Percentiles rank a stretch among this genome's conserved stretches.
Conservation (phyloP, 2,888 invertebrate species). For the Andrena flavipes region DNA sequence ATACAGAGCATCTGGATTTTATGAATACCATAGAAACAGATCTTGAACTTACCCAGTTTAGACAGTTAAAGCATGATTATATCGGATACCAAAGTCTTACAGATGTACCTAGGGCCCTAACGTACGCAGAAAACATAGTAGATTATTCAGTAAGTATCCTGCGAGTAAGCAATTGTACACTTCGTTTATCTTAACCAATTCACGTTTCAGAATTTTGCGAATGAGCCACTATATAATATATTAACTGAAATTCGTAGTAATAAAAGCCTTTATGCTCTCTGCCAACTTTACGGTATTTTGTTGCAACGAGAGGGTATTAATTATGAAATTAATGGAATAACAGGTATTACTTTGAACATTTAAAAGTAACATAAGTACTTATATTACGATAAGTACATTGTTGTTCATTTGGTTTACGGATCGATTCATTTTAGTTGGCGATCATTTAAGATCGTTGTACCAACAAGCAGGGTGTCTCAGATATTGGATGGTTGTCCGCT, state of each 20-base stretch:
- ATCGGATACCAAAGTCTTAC: slow-evolving; percentile 98
- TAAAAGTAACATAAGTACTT: not conserved
- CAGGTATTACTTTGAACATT: slow-evolving; percentile 76
- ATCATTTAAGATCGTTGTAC: slow-evolving; percentile 90
- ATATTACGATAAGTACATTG: not conserved
- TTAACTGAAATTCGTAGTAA: slow-evolving; percentile 89
- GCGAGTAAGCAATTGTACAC: not conserved
- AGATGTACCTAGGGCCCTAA: slow-evolving; percentile 94
- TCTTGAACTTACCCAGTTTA: slow-evolving; percentile 92
- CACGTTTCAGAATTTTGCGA: slow-evolving; percentile 86
- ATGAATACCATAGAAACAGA: slow-evolving; percentile 91
- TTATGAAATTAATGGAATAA: slow-evolving; percentile 89
- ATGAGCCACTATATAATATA: slow-evolving; percentile 91
- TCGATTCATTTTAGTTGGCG: slow-evolving; percentile 87
- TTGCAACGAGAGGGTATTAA: slow-evolving; percentile 92
- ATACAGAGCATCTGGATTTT: slow-evolving; percentile 97
- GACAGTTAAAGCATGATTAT: slow-evolving; percentile 95
- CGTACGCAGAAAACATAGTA: slow-evolving; percentile 89
- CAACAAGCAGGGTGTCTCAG: slow-evolving; percentile 93
- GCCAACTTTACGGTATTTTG: slow-evolving; percentile 94
- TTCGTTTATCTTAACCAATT: slow-evolving; percentile 13
- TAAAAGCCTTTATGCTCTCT: slow-evolving; percentile 91
- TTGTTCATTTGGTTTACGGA: not conserved
- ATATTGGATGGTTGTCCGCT: slow-evolving; percentile 97
- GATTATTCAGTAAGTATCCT: slow-evolving; percentile 82